Evolutionary conservation across 2,797 vertebrate genomes (phyloP), one percentile per base, ranked within the genome.

Genomic region (Octomys mimax): DNA sequence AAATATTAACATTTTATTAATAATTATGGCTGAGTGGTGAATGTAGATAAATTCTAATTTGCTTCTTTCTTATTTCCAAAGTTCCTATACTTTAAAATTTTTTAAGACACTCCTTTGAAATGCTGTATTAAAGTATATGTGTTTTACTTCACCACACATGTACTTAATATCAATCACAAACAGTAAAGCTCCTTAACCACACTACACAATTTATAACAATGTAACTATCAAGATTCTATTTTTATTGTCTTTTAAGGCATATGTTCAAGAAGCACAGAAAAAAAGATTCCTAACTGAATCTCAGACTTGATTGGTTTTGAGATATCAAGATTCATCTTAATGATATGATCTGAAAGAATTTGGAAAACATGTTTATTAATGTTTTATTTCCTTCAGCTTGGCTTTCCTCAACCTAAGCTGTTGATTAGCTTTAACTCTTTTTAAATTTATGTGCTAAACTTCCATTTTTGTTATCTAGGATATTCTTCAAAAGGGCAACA

Each of bases 21-120:
- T 57, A 26, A 28, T 88, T 73, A 82, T 16, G 22, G 26, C 11
- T 81, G 9, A 2, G 2, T 64, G 9, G 16, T 31, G 42, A 14
- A 42, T 21, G 1, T 24, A 78, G n/a, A 22, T 6, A 16, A 61
- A 91, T 79, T 85, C 18, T 73, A 87, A 82, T 70, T 95, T 78
- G 8, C 9, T 64, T 68, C 52, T 73, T 91, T 90, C 83, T 77
- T 42, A 80, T 92, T 96, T 86, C 57, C 16, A 61, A 86, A 78
- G 79, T 81, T 59, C 39, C 57, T 70, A 22, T 85, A 64, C 57
- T 89, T 89, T 87, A 52, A 54, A 64, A 39, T 22, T 49, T 89
- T 71, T 86, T 36, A 80, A 87, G 89, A 81, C 22, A 70, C 42
- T 26, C n/a, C 24, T 91, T 96, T 88, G 33, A 96, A 96, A 92